Evolutionary conservation across 2,888 invertebrate genomes (phyloP), one percentile per base, ranked within the genome.

Genomic region (Rhagium mordax): DNA sequence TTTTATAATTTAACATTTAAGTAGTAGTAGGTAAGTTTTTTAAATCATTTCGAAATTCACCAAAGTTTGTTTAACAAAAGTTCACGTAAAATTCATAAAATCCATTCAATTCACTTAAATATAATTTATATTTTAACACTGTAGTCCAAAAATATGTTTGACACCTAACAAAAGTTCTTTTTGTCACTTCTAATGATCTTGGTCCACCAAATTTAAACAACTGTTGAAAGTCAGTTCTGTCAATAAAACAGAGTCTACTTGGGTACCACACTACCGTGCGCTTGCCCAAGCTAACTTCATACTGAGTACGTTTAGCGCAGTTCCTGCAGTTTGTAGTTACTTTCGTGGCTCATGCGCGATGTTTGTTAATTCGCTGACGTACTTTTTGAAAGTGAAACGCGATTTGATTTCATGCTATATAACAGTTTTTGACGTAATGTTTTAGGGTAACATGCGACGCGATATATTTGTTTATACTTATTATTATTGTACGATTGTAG

Each of bases 381-480:
- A 33, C 89, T 88, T 88, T 78, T 86, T 85, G 88, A 87, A 88
- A 87, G 87, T 88, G 88, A 88, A 87, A 87, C 86, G 85, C 81
- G 84, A 81, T 83, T 78, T 78, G 87, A 81, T 83, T 77, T 70
- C 81, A 83, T 74, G 77, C 84, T 81, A 79, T 86, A 85, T 90
- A 85, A 84, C 83, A 84, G 81, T 78, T 80, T 84, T 86, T 85
- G 85, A 86, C 85, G 86, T 86, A 85, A 86, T 79, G 78, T 82
- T 83, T 79, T 75, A 76, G 73, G 72, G 71, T 76, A 76, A 74
- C 72, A 71, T 74, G 67, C 72, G 75, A 74, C 70, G 72, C 70
- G 74, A 47, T 62, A 70, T 70, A 55, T 71, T 71, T 71, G 57
- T 57, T 57, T 61, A 21, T 65, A 59, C 64, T 67, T 53, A 61